Base-by-base conservation (phyloP, 2,113 vertebrate genomes). In the Podarcis muralis region DNA sequence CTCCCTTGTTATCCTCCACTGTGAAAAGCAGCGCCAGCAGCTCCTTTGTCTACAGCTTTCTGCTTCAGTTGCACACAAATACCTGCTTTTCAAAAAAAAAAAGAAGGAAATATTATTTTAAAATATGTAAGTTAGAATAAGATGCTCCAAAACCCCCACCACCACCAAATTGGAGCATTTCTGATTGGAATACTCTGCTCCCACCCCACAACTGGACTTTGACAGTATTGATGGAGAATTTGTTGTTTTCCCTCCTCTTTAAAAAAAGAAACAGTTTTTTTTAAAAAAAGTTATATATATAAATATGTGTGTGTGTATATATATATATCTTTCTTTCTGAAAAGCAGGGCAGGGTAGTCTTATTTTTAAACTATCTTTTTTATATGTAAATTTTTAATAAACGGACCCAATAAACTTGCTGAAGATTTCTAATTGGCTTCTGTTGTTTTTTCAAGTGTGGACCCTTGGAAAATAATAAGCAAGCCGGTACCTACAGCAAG, bases 331-430 rank as follows among this genome's bases (percentile, higher is more conserved):
- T 92, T 95, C 87, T 82, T 88, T 92, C 74, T 68, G 81, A 94
- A 53, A 79, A 81, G 53, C 83, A 87, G 83, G 84, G 65, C 78
- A 89, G 81, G 87, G 48, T 90, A 93, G 91, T 57, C 35, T 48
- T 95, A 68, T 94, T 96, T 95, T 87, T 88, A 94, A 88, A 84
- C 75, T 68, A 83, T 94, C 68, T 88, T 48, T 82, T 93, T 81
- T 86, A 68, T 86, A 90, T 82, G 43, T 30, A 86, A 89, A 90
- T 85, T 91, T 88, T 88, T 94, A 66, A 62, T 62, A 62, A 62
- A 62, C 18, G 3, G 59, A 92, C 79, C 59, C 40, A 96, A 95
- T 96, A 96, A 96, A 95, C 23, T 66, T 86, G 57, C 84, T 90
- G 75, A 91, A 90, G 80, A 79, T 95, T 96, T 95, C 90, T 95